phyloP scores from a whole-genome alignment of 1,140 invertebrate species.

The Pogonomyrmex barbatus region DNA sequence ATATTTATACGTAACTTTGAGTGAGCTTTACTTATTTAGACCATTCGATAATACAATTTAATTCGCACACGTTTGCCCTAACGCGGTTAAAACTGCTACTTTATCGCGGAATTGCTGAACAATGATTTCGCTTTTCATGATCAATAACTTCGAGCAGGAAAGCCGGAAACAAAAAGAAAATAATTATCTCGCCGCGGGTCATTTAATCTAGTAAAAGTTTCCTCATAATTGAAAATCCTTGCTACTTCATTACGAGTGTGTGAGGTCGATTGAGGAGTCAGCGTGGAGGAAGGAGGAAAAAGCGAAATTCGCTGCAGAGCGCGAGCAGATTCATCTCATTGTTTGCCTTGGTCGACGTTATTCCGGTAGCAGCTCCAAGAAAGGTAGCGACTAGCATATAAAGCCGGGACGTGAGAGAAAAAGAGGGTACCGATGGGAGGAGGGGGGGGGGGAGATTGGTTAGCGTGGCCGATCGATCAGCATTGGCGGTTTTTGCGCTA shows the following conservation, averaged over 20 bases:
- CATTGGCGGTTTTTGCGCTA: constrained; percentile 85
- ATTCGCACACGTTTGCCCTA: neutral
- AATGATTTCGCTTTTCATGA: neutral
- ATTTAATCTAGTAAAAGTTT: constrained; percentile 28
- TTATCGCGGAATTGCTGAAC: neutral
- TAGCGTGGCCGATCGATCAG: constrained; percentile 85
- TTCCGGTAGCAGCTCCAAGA: constrained; percentile 32
- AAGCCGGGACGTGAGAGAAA: constrained; percentile 60
- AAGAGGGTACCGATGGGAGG: constrained; percentile 49
- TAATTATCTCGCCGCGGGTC: constrained; percentile 12
- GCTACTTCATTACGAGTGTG: neutral
- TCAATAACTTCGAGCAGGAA: neutral
- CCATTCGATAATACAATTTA: constrained; percentile 8
- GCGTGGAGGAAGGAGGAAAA: constrained; percentile 5
- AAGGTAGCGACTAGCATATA: constrained; percentile 51
- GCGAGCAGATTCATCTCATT: constrained; percentile 37
- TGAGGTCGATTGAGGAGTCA: neutral
- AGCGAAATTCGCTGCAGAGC: neutral
- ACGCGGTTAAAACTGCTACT: neutral
- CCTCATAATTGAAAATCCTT: constrained; percentile 18
- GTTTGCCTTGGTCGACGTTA: constrained; percentile 58
- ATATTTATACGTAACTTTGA: constrained; percentile 6
- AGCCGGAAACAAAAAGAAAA: neutral
- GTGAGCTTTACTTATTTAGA: neutral
- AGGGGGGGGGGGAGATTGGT: constrained; percentile 70